Evolutionary conservation across 1,140 invertebrate genomes (phyloP), one percentile per base, ranked within the genome.

Genomic region (Pseudomyrmex gracilis): DNA sequence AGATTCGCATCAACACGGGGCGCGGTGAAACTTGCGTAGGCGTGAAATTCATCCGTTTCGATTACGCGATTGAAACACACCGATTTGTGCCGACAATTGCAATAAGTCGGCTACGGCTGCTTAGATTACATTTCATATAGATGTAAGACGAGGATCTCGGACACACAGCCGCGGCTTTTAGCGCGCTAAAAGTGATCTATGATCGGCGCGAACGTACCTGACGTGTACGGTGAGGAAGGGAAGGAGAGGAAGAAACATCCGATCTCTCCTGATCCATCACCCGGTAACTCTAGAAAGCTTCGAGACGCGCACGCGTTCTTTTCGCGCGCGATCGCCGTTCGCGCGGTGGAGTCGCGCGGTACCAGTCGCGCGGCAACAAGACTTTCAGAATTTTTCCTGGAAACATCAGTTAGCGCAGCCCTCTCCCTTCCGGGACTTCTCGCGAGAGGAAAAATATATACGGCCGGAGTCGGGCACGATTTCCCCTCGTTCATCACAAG

Each of bases 301-400:
- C 60, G 58, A 9, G 73, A 57, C 17, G 17, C 34, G 15, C 24
- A 5, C 53, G 43, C 43, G n/a, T 80, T 58, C 71, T 71, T 58
- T 80, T 71, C 76, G 90, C 89, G 61, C 77, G 67, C 77, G 55
- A 61, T 86, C 67, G 60, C 61, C 63, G 34, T 7, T 74, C 60
- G 67, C 73, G 34, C 34, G 34, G 34, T 34, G 53, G 74, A 74
- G 67, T 78, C 49, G 71, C 22, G 61, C 73, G 78, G 55, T 63
- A 85, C 82, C 66, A 68, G 82, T 87, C 17, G 78, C 70, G 57
- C 57, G 34, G 34, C 34, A 34, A 55, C 34, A 34, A 55, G 51
- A 61, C 80, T 84, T 87, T 88, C 82, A 77, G 83, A 85, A 89
- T 90, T 87, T 90, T 90, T 87, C 85, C 43, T 80, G 82, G 86